These are phyloP conservation scores for Xestia c-nigrum DNA, from an alignment of 2,888 invertebrate species.

Conservation along the genomic window DNA sequence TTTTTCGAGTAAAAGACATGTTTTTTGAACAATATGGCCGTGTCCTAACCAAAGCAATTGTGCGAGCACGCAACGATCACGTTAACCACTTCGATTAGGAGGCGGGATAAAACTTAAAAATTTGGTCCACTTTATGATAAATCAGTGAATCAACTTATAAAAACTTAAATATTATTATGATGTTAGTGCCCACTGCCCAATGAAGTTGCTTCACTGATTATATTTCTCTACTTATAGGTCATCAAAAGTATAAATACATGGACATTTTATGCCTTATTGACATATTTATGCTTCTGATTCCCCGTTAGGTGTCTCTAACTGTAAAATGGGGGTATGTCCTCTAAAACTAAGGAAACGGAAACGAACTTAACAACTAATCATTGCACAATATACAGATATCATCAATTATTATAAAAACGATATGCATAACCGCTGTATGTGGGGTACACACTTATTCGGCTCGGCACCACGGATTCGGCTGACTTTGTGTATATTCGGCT, in stretches of 20 bases:
- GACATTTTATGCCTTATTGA: conserved; percentile 51
- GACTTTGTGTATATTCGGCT: neutral
- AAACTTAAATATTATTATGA: neutral
- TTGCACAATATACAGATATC: conserved; percentile 81
- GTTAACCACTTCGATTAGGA: neutral
- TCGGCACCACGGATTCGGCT: neutral
- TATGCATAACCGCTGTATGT: conserved; percentile 53
- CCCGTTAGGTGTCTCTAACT: conserved; percentile 63
- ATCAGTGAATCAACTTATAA: conserved; percentile 34
- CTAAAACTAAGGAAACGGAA: conserved; percentile 68
- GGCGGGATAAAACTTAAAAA: neutral
- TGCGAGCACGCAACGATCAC: neutral
- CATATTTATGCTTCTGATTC: conserved; percentile 48
- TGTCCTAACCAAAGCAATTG: neutral
- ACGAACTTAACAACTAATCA: conserved; percentile 71
- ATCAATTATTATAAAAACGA: conserved; percentile 65
- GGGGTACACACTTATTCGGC: neutral
- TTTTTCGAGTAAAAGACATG: neutral
- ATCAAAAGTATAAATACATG: conserved; percentile 53
- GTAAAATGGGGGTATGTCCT: conserved; percentile 76
- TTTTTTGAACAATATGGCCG: neutral
- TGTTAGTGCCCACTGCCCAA: conserved; percentile 2
- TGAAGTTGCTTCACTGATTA: conserved; percentile 17
- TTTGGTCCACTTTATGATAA: conserved; percentile 7
- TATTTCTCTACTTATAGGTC: neutral